These are phyloP conservation scores for Burhinus oedicnemus DNA, from an alignment of 2,113 vertebrate species.

Conservation along the genomic window DNA sequence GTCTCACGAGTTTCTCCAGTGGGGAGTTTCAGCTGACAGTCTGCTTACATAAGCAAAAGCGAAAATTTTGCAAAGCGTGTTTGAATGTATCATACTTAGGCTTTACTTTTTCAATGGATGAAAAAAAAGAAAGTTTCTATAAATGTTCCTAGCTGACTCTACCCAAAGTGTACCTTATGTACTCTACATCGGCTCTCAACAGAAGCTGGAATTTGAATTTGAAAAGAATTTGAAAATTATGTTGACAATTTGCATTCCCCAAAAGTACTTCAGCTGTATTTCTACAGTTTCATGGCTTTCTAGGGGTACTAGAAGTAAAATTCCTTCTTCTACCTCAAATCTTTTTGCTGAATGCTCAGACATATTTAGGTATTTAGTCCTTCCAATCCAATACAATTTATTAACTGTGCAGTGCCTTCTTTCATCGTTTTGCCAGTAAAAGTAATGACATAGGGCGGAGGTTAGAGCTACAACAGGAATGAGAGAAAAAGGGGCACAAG, in stretches of 20 bases:
- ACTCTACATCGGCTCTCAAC: constrained; percentile 7
- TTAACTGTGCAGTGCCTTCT: not conserved
- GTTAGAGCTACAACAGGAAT: constrained; percentile 11
- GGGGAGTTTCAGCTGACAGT: constrained; percentile 16
- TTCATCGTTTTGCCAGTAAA: constrained; percentile 13
- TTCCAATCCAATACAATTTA: not conserved
- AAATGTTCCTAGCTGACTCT: constrained; percentile 39
- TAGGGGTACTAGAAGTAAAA: constrained; percentile 27
- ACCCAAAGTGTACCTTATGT: constrained; percentile 31
- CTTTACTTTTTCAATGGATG: constrained; percentile 32
- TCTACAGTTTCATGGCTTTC: constrained; percentile 14
- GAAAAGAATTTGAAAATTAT: constrained; percentile 53
- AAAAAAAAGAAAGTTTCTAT: constrained; percentile 22
- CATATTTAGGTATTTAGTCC: constrained; percentile 31
- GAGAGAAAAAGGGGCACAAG: not conserved
- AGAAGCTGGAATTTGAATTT: constrained; percentile 59
- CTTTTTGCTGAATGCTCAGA: not conserved
- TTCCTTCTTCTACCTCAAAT: not conserved
- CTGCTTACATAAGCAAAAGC: constrained; percentile 50
- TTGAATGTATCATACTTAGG: not conserved
- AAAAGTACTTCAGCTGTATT: constrained; percentile 29
- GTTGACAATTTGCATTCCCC: constrained; percentile 46
- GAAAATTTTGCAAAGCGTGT: constrained; percentile 40
- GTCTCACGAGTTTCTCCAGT: not conserved
- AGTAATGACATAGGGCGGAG: not conserved